Base-by-base conservation (phyloP, 2,888 invertebrate genomes). In the Drosophila stalkeri region DNA sequence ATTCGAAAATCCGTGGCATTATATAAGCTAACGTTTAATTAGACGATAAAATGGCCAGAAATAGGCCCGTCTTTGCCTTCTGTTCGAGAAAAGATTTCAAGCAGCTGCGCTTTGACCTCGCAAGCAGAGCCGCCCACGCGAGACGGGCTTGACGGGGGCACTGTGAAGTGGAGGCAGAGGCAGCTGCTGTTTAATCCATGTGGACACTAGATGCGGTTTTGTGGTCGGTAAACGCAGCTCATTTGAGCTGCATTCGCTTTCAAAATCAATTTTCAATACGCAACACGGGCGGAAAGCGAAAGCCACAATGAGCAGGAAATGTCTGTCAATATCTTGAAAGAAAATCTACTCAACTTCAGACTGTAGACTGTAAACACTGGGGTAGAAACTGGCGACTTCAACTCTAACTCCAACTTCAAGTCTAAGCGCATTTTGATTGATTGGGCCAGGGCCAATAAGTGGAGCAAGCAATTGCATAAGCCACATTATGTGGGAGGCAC, bases 181-280 rank as follows among this genome's bases (percentile, higher is more conserved):
- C 60, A 60, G 61, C 23, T 47, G 47, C 39, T 33, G 33, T 33
- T 68, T 83, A 84, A 81, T 80, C 75, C 74, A 56, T 64, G 72
- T 69, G 71, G 86, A 83, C 37, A 55, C 81, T 74, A 72, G 64
- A 65, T 75, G 80, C 72, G 77, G 80, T 71, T 70, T 60, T 35
- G 61, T 54, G 57, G 68, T 64, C 57, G 54, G 64, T 46, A 35
- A 41, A 37, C 37, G 46, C 51, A 41, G 37, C 64, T 51, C 59
- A 59, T 74, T 71, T 57, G 49, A 64, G 57, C 18, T 11, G 71
- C 71, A 23, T 80, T 81, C 82, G 84, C 84, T 86, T 85, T 86
- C 80, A 69, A 86, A 86, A 85, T 86, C 84, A 81, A 85, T 86
- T 83, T 84, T 69, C 64, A 39, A 54, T 66, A 78, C 82, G 83